Conservation (phyloP, 1,140 invertebrate genomes). For the Drosophila burlai region DNA sequence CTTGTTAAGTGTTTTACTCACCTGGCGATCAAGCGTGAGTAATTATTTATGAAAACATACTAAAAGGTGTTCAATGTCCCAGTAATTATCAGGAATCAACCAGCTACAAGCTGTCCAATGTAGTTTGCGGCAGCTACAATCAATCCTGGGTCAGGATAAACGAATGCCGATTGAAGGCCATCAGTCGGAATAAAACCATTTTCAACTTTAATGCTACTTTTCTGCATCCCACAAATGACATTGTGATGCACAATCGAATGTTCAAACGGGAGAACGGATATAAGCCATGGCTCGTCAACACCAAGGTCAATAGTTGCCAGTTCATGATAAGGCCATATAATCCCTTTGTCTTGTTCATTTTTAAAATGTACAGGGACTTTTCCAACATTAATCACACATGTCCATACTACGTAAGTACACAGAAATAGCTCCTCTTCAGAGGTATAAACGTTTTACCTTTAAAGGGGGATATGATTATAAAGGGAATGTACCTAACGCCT, state of each 20-base stretch:
- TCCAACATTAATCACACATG: constrained; percentile 31
- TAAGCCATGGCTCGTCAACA: constrained; percentile 22
- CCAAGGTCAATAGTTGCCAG: constrained; percentile 9
- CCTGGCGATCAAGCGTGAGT: constrained; percentile 9
- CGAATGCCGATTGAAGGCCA: constrained; percentile 17
- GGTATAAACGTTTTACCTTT: no score
- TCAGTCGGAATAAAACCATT: constrained; percentile 11
- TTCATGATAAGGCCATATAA: constrained; percentile 18
- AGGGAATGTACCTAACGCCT: constrained; percentile 4
- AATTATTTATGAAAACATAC: neutral
- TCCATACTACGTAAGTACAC: constrained; percentile 9
- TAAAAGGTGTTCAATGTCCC: neutral
- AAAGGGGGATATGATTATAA: constrained; percentile 16
- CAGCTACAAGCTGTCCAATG: constrained; percentile 13
- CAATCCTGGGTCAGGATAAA: constrained; percentile 22
- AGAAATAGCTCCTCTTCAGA: fast-evolving
- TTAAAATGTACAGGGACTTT: constrained; percentile 13
- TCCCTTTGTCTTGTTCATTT: neutral
- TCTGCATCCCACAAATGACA: neutral
- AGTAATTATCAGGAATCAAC: constrained; percentile 2
- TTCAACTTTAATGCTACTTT: constrained; percentile 27
- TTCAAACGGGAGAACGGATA: constrained; percentile 25
- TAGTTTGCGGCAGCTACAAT: constrained; percentile 17
- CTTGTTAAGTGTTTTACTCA: neutral
- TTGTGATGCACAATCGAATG: constrained; percentile 11